These are phyloP conservation scores for Notarius quadriscutis DNA, from an alignment of 2,113 vertebrate species.

Conservation along the genomic window DNA sequence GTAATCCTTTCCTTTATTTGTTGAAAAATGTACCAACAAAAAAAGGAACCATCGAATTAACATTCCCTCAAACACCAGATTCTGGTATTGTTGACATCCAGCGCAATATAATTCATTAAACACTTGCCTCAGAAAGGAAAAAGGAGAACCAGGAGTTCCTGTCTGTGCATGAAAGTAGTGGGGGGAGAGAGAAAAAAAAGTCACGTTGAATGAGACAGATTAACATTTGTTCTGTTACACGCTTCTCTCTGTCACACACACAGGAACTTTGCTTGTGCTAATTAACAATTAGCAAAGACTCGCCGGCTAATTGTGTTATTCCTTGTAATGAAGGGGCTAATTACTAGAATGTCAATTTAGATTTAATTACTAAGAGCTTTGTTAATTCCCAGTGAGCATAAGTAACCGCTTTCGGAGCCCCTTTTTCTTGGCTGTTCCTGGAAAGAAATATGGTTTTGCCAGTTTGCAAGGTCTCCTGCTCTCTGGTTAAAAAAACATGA, in stretches of 20 bases:
- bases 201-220: constrained; percentile 74
- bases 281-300: constrained; percentile 85
- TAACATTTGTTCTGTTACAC: constrained; percentile 81
- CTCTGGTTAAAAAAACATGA: constrained; percentile 30
- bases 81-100: constrained; percentile 58
- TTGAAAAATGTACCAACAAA: background rate
- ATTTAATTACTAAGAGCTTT: constrained; percentile 86
- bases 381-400: constrained; percentile 82
- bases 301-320: constrained; percentile 84
- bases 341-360: constrained; percentile 86
- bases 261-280: constrained; percentile 82
- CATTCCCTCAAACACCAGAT: background rate
- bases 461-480: constrained; percentile 59
- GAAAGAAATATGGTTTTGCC: constrained; percentile 50
- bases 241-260: constrained; percentile 75
- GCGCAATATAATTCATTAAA: constrained; percentile 69
- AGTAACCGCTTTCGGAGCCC: constrained; percentile 61
- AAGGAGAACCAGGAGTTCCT: constrained; percentile 6
- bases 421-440: constrained; percentile 49
- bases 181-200: constrained; percentile 49
- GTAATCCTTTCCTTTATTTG: background rate
- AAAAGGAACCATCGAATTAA: background rate
- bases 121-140: constrained; percentile 59
- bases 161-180: constrained; percentile 39
- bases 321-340: constrained; percentile 84